These are phyloP conservation scores for Aphelenchoides avenae DNA, from an alignment of 1,140 invertebrate species.

Conservation along the genomic window DNA sequence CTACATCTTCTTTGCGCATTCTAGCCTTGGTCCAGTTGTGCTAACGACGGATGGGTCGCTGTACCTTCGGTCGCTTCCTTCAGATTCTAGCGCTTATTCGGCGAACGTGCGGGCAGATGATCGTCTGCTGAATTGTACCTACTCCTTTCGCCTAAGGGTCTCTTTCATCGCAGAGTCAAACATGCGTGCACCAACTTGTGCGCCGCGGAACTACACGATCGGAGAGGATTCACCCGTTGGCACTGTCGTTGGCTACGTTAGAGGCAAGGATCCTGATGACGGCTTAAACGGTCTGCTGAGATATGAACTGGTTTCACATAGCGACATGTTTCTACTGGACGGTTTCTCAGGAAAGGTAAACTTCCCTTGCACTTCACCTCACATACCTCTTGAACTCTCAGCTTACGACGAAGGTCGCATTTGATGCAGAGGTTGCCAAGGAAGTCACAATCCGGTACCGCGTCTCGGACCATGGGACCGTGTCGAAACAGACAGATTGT, in stretches of 20 bases:
- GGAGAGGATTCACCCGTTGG: slow-evolving; percentile 4
- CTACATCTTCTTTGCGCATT: neutral
- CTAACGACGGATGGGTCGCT: neutral
- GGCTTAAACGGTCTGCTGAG: too few species aligned
- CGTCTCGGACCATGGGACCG: too few species aligned
- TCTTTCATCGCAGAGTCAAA: neutral
- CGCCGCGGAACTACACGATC: neutral
- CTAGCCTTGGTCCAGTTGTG: neutral
- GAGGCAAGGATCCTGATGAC: neutral
- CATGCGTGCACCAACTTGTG: slow-evolving; percentile 6
- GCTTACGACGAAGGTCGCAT: too few species aligned
- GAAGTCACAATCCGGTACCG: too few species aligned
- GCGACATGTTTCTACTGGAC: too few species aligned
- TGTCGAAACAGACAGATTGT: too few species aligned
- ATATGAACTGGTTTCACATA: too few species aligned
- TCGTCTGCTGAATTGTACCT: neutral
- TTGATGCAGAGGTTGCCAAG: too few species aligned
- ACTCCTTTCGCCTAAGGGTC: neutral
- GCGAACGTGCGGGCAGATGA: neutral
- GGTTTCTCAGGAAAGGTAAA: too few species aligned
- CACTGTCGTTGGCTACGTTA: slow-evolving; percentile 8
- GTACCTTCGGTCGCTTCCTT: neutral
- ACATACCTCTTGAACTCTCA: too few species aligned
- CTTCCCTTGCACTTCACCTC: too few species aligned
- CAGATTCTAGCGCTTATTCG: neutral